Conservation (phyloP, 2,888 invertebrate species). For the Creontiades dilutus region DNA sequence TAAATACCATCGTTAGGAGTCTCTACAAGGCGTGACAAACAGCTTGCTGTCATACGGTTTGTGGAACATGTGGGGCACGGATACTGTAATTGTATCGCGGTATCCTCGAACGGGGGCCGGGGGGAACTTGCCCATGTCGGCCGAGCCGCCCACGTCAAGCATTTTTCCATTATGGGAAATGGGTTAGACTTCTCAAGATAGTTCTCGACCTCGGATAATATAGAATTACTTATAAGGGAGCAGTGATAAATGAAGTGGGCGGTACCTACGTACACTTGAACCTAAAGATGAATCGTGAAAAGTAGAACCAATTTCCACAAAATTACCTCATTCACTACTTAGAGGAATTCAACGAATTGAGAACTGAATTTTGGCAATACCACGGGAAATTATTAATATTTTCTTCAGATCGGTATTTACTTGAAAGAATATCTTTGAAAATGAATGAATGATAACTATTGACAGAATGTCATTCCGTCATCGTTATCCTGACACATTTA, state of each 20-base stretch:
- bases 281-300: too few relatives aligned
- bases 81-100: constrained; percentile 15
- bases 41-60: neutral
- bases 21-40: neutral
- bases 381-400: too few relatives aligned
- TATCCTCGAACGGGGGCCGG: neutral
- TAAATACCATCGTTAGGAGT: neutral
- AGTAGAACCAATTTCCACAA: too few relatives aligned
- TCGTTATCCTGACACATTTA: too few relatives aligned
- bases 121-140: neutral
- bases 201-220: neutral
- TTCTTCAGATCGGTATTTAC: too few relatives aligned
- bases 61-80: neutral
- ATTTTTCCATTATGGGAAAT: neutral
- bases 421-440: too few relatives aligned
- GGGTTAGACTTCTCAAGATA: neutral
- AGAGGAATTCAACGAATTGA: too few relatives aligned
- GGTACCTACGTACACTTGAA: too few relatives aligned
- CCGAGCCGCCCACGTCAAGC: neutral
- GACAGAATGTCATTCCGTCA: too few relatives aligned
- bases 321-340: too few relatives aligned
- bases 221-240: neutral
- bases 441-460: too few relatives aligned
- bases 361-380: too few relatives aligned
- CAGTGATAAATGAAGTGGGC: neutral